Base-by-base conservation (phyloP, 2,888 invertebrate genomes). In the Mamestra brassicae region DNA sequence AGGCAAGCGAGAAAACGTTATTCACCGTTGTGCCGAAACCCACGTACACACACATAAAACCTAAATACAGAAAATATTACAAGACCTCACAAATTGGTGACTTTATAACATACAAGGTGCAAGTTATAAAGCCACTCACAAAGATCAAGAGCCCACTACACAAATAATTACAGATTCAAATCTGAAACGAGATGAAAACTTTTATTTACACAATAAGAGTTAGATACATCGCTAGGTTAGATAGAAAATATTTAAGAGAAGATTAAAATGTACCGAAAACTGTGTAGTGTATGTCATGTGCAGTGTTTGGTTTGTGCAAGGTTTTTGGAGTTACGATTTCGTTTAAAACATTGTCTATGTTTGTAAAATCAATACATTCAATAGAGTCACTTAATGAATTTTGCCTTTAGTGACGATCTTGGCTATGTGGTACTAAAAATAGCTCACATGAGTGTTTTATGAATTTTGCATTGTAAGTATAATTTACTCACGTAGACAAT, bases 1-100 rank as follows among this genome's bases (percentile, higher is more conserved):
- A 95, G 96, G 96, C 96, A 96, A 96, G 96, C 96, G 93, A 95
- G 94, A 95, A 95, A 95, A 94, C 91, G 92, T 95, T 96, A 95
- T 92, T 94, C 93, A 95, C 94, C 96, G 93, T 93, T 94, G 94
- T 94, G 94, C 94, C 90, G 94, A 95, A 95, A 95, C 91, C 95
- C 96, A 96, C 95, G 93, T 89, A 94, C 95, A 95, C 96, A 96
- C 95, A 96, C 95, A 96, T 89, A 92, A 92, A 94, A 94, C 95
- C 96, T 96, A 96, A 94, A 93, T 96, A 96, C 96, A 87, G 90
- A 93, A 92, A 90, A 89, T 92, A 89, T 84, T 93, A 95, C 95
- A 95, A 90, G 90, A 94, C 92, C 90, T 92, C 91, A 93, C 92
- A 93, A 81, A 88, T 81, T 87, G 90, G 94, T 95, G 90, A 89